Evolutionary conservation across 1,140 invertebrate species (phyloP).

Genomic region (Nylanderia fulva): DNA sequence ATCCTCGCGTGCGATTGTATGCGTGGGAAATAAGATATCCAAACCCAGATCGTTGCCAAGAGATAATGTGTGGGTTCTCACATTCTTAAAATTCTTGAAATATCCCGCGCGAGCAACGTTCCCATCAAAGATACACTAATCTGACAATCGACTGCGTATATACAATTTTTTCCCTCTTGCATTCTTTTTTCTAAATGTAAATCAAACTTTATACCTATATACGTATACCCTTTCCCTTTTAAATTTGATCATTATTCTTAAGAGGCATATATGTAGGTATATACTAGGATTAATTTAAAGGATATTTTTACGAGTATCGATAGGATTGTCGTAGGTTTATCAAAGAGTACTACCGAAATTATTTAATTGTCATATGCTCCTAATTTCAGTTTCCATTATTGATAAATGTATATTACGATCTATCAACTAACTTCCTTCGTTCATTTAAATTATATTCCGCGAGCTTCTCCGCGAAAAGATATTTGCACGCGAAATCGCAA

Average conservation of each 20-base stretch:
- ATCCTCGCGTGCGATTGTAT: conserved; percentile 13
- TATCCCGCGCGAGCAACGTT: conserved; percentile 41
- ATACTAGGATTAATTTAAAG: no score
- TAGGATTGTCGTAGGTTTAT: background rate
- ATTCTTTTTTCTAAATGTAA: conserved; percentile 2
- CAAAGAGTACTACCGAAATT: background rate
- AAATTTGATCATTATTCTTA: background rate
- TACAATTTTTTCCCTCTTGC: background rate
- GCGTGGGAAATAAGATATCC: conserved; percentile 50
- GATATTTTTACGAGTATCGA: background rate
- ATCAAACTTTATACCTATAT: background rate
- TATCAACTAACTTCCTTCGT: background rate
- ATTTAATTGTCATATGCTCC: background rate
- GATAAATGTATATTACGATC: background rate
- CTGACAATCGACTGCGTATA: background rate
- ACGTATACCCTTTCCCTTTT: background rate
- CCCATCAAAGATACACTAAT: conserved; percentile 16
- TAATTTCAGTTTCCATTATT: background rate
- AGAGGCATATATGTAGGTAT: no score
- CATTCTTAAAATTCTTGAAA: conserved; percentile 55
- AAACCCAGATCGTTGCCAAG: conserved; percentile 35
- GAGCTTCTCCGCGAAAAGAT: background rate
- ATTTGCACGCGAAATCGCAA: background rate
- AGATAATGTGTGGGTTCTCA: conserved; percentile 39
- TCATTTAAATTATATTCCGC: background rate